A percentile compares a stretch with the other conserved stretches of the same genome.
These are phyloP conservation scores for Scelioninae gen. 1 DNA, from an alignment of 2,888 invertebrate genomes.

Conservation along the genomic window DNA sequence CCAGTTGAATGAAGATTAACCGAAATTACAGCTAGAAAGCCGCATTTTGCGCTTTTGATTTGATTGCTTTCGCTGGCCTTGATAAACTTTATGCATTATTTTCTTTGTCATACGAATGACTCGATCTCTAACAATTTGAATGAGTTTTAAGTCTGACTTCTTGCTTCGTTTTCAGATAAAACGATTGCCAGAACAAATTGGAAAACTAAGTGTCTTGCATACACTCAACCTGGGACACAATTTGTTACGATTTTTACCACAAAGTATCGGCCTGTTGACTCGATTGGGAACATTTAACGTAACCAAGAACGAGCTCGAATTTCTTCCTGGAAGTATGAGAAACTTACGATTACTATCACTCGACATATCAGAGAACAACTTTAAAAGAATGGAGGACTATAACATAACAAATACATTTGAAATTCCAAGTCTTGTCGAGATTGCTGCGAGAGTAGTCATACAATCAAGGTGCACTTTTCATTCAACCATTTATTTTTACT, in stretches of 20 bases:
- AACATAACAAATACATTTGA: slow-evolving; percentile 77
- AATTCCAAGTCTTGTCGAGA: slow-evolving; percentile 86
- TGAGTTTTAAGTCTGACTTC: slow-evolving; percentile 1
- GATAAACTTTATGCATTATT: slow-evolving; percentile 13
- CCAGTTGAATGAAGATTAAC: slow-evolving; percentile 18
- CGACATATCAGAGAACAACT: slow-evolving; percentile 85
- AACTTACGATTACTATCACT: slow-evolving; percentile 86
- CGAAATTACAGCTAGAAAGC: slow-evolving; percentile 14
- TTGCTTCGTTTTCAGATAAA: slow-evolving; percentile 73
- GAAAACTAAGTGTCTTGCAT: slow-evolving; percentile 87
- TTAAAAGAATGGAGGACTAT: slow-evolving; percentile 70
- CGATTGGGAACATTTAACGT: slow-evolving; percentile 86
- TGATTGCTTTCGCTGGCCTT: not conserved
- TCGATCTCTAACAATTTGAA: too few species aligned
- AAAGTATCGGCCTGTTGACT: slow-evolving; percentile 87
- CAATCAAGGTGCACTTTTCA: slow-evolving; percentile 79
- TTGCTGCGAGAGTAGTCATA: slow-evolving; percentile 86
- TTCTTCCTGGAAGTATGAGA: slow-evolving; percentile 87
- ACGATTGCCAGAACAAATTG: slow-evolving; percentile 87
- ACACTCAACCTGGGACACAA: slow-evolving; percentile 89
- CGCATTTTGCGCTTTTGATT: not conserved
- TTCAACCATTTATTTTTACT: slow-evolving; percentile 1
- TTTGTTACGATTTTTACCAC: slow-evolving; percentile 86
- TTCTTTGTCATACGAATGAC: too few species aligned
- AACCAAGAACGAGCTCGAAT: slow-evolving; percentile 85